These are phyloP conservation scores for Osmerus eperlanus DNA, from an alignment of 2,113 vertebrate genomes.

Conservation along the genomic window DNA sequence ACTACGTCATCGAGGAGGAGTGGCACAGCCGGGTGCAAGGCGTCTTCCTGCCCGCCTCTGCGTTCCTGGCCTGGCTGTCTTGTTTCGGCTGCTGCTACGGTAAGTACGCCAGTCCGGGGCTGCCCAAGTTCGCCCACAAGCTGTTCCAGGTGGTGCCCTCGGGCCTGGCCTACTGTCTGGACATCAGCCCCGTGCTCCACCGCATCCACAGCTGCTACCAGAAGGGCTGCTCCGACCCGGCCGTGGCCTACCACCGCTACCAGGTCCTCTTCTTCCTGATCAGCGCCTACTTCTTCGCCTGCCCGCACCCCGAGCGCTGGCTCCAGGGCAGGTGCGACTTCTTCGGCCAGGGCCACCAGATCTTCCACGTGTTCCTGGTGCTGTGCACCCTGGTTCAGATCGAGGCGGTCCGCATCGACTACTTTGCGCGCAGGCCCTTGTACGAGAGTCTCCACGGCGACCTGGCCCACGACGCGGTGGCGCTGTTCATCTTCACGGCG, in stretches of 20 bases:
- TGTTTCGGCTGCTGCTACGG: conserved; percentile 91
- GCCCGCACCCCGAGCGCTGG: conserved; percentile 88
- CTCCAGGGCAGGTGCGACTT: conserved; percentile 88
- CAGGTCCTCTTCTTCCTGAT: conserved; percentile 89
- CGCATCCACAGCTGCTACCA: conserved; percentile 78
- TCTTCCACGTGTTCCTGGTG: conserved; percentile 89
- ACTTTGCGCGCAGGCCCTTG: conserved; percentile 74
- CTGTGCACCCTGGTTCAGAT: conserved; percentile 90
- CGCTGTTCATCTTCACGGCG: conserved; percentile 81
- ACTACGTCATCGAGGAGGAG: conserved; percentile 83
- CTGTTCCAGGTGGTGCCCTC: conserved; percentile 92
- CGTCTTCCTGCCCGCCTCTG: conserved; percentile 79
- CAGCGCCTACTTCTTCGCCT: conserved; percentile 88
- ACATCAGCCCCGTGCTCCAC: conserved; percentile 90
- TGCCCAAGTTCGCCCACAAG: conserved; percentile 70
- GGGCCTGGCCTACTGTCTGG: conserved; percentile 84
- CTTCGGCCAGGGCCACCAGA: conserved; percentile 91
- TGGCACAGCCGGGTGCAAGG: conserved; percentile 77
- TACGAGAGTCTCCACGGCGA: conserved; percentile 81
- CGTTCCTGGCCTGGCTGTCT: conserved; percentile 88
- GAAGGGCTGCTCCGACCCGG: conserved; percentile 62
- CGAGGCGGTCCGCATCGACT: conserved; percentile 88
- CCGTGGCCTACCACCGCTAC: conserved; percentile 84
- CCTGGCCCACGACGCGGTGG: conserved; percentile 78
- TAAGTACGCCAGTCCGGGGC: conserved; percentile 76